Percentiles rank a stretch among this genome's conserved stretches.
Evolutionary conservation across 2,888 invertebrate genomes (phyloP).

Genomic region (Andrena bicolor): DNA sequence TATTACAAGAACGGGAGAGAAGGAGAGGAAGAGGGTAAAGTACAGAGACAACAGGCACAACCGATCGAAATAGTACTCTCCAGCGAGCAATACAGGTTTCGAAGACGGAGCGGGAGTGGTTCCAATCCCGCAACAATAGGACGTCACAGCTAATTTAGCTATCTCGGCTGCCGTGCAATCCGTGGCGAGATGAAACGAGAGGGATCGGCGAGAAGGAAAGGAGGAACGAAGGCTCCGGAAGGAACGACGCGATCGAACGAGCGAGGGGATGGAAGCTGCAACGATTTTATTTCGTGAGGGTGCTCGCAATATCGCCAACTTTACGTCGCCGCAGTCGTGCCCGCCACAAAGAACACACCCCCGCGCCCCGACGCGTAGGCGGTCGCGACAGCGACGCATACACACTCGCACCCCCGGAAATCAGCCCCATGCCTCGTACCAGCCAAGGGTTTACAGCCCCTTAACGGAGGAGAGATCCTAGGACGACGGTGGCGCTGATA

Average conservation of each 20-base stretch:
- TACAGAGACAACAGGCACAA: background rate
- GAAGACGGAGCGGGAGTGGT: background rate
- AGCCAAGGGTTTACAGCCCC: constrained; percentile 39
- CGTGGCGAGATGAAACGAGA: background rate
- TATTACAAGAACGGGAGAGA: background rate
- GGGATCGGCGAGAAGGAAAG: background rate
- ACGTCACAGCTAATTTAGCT: constrained; percentile 15
- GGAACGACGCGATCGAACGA: background rate
- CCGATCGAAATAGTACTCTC: constrained; percentile 1
- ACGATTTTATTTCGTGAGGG: constrained; percentile 41
- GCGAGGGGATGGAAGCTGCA: background rate
- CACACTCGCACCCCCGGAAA: background rate
- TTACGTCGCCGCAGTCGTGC: constrained; percentile 37
- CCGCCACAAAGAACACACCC: constrained; percentile 26
- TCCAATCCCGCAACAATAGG: constrained; percentile 7
- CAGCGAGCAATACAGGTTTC: background rate
- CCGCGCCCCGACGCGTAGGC: constrained; percentile 5
- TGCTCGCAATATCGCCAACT: constrained; percentile 50
- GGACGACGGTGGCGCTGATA: constrained; percentile 25
- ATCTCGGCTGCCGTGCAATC: background rate
- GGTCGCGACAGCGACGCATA: background rate
- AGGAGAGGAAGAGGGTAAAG: background rate
- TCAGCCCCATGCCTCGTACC: constrained; percentile 23
- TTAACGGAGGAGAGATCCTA: constrained; percentile 15
- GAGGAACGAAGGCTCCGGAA: background rate